phyloP scores from a whole-genome alignment of 2,797 vertebrate genomes.

The Apodemus agrarius region DNA sequence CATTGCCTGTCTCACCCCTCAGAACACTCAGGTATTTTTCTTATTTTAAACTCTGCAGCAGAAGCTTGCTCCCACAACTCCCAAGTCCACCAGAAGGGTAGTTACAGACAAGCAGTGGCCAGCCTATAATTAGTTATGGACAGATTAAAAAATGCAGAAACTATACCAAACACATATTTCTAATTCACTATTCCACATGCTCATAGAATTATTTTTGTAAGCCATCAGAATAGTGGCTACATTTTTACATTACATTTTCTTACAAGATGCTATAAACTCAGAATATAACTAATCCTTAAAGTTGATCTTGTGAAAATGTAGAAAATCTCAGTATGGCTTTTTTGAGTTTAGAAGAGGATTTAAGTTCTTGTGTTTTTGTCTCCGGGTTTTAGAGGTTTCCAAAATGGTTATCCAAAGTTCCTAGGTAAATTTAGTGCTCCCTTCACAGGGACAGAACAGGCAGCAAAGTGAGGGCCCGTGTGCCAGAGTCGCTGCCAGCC shows the following conservation, averaged over 20 bases:
- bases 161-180: not conserved
- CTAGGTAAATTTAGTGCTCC: conserved; percentile 71
- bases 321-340: not conserved
- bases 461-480: conserved; percentile 40
- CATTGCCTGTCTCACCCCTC: not conserved
- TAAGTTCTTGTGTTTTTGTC: not conserved
- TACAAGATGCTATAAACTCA: not conserved
- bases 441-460: conserved; percentile 71
- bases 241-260: conserved; percentile 1
- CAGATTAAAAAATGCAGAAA: not conserved
- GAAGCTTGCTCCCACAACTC: not conserved
- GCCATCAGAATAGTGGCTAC: conserved; percentile 8
- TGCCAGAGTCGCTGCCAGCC: conserved; percentile 48
- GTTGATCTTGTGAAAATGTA: not conserved
- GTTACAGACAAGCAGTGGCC: conserved; percentile 11
- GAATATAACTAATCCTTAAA: not conserved
- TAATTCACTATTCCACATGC: not conserved
- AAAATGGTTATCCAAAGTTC: conserved; percentile 54
- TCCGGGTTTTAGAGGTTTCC: conserved; percentile 39
- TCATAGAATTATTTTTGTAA: conserved; percentile 59
- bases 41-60: not conserved
- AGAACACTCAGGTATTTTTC: not conserved
- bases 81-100: not conserved
- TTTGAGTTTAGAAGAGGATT: conserved; percentile 23
- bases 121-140: not conserved